Conservation (phyloP, 2,797 vertebrate species). For the Thaleichthys pacificus region DNA sequence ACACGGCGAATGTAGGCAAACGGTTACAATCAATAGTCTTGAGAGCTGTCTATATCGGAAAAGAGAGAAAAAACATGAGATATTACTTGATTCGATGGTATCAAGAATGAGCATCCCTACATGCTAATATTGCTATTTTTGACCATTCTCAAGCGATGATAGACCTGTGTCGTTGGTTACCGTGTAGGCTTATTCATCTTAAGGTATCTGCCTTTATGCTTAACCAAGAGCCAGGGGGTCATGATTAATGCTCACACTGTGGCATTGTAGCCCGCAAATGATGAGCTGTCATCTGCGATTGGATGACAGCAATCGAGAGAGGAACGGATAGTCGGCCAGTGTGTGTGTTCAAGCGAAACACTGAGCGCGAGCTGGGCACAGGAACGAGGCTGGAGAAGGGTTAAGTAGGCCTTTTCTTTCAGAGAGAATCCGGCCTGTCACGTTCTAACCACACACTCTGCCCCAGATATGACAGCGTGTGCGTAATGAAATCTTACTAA, state of each 20-base stretch:
- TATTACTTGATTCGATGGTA: background rate
- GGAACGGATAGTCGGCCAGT: constrained; percentile 3
- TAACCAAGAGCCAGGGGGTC: background rate
- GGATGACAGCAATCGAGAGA: constrained; percentile 19
- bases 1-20: too few species aligned
- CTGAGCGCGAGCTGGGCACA: constrained; percentile 50
- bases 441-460: background rate
- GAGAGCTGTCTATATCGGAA: background rate
- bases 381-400: constrained; percentile 32
- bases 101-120: background rate
- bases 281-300: constrained; percentile 46
- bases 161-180: too few species aligned
- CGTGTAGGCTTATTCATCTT: background rate
- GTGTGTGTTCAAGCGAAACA: constrained; percentile 43
- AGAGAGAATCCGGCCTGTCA: constrained; percentile 20
- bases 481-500: constrained; percentile 45
- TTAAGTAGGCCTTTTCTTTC: constrained; percentile 30
- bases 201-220: background rate
- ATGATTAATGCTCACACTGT: background rate
- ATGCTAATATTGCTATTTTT: background rate
- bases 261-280: constrained; percentile 14
- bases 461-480: constrained; percentile 43
- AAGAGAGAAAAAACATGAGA: background rate
- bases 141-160: background rate
- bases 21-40: too few species aligned